phyloP scores from a whole-genome alignment of 1,140 invertebrate genomes.

The Ostrea denselamellosa region DNA sequence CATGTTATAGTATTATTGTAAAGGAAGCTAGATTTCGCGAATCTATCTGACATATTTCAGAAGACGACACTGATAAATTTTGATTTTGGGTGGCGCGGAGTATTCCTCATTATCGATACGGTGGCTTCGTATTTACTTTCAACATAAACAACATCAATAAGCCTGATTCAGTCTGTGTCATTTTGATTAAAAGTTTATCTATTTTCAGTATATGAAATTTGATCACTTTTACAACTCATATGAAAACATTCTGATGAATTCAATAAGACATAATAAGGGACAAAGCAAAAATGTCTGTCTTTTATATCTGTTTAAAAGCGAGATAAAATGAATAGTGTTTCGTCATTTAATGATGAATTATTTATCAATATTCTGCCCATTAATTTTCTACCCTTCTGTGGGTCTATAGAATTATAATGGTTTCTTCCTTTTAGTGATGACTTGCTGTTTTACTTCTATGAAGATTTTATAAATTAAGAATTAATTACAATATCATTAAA shows the following conservation, averaged over 20 bases:
- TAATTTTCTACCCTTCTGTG: slow-evolving; percentile 2
- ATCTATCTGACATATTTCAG: no score
- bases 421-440: slow-evolving; percentile 15
- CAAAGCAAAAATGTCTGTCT: background rate
- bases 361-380: slow-evolving; percentile 31
- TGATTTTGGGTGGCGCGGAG: background rate
- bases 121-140: background rate
- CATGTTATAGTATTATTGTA: no score
- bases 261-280: background rate
- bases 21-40: no score
- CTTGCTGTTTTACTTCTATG: background rate
- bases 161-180: background rate
- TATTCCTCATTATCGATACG: background rate
- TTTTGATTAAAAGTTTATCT: slow-evolving; percentile 24
- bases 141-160: slow-evolving; percentile 14
- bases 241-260: background rate
- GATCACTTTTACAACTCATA: background rate
- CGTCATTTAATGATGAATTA: background rate
- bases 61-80: background rate
- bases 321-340: background rate
- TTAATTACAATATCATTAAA: background rate
- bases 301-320: background rate
- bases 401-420: background rate
- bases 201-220: slow-evolving; percentile 25
- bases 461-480: background rate